Evolutionary conservation across 2,888 invertebrate genomes (phyloP).

Genomic region (Marasmarcha lunaedactyla): DNA sequence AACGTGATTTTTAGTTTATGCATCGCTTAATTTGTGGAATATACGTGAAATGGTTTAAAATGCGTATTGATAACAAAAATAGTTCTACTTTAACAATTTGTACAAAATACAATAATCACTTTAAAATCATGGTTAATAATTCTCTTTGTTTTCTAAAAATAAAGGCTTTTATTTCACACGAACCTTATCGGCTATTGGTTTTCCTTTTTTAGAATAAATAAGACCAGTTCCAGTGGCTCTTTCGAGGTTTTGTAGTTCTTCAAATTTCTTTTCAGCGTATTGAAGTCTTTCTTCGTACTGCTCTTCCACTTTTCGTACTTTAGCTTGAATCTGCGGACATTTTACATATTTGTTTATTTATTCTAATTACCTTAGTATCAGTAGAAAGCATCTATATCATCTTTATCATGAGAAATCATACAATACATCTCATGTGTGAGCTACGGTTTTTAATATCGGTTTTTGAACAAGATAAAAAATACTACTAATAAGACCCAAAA

Average conservation of each 20-base stretch:
- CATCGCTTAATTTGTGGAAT: not conserved
- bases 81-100: no score
- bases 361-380: not conserved
- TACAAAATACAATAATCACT: not conserved
- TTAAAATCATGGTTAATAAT: not conserved
- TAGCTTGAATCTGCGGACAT: slow-evolving; percentile 41
- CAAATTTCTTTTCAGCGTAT: slow-evolving; percentile 38
- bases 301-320: slow-evolving; percentile 33
- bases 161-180: no score
- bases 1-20: not conserved
- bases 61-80: not conserved
- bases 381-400: no score
- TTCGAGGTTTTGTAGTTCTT: slow-evolving; percentile 40
- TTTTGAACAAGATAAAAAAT: no score
- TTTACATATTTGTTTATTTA: not conserved
- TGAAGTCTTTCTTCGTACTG: slow-evolving; percentile 29
- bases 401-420: no score
- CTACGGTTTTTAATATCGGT: no score
- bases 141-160: no score
- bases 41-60: not conserved
- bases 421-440: no score
- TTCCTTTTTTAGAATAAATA: slow-evolving; percentile 57
- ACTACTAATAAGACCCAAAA: no score
- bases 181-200: slow-evolving; percentile 63
- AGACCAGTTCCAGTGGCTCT: slow-evolving; percentile 46